These are phyloP conservation scores for Platycercus adscitus DNA, from an alignment of 2,113 vertebrate genomes.

Conservation along the genomic window DNA sequence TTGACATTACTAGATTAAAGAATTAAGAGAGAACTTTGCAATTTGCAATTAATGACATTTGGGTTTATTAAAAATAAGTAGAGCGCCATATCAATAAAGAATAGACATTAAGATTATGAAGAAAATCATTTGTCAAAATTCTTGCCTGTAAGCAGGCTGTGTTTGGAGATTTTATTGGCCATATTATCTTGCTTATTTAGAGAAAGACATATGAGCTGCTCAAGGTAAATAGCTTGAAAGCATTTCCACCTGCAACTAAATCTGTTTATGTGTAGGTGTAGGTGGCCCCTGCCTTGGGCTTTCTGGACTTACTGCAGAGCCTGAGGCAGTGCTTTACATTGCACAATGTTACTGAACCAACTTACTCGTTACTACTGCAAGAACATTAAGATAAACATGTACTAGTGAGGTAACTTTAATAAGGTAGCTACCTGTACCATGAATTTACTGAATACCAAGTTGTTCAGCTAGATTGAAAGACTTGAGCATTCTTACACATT, in stretches of 20 bases:
- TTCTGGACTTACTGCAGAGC: conserved; percentile 47
- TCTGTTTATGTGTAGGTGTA: conserved; percentile 15
- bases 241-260: conserved; percentile 57
- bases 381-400: conserved; percentile 18
- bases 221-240: conserved; percentile 65
- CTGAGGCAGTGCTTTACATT: conserved; percentile 52
- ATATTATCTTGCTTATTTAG: conserved; percentile 30
- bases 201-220: conserved; percentile 40
- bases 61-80: conserved; percentile 38
- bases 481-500: neutral
- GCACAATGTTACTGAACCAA: conserved; percentile 16
- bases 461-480: neutral
- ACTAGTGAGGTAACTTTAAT: conserved; percentile 1
- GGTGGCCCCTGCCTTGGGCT: conserved; percentile 31
- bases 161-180: conserved; percentile 40
- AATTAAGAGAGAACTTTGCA: neutral
- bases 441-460: neutral
- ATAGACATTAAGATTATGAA: neutral
- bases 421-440: neutral
- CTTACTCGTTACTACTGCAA: conserved; percentile 21
- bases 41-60: conserved; percentile 49
- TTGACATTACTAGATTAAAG: conserved; percentile 2
- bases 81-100: conserved; percentile 29
- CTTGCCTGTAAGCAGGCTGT: neutral
- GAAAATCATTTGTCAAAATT: conserved; percentile 31